Percentiles rank a stretch among this genome's conserved stretches.
These are phyloP conservation scores for Poeciliopsis occidentalis DNA, from an alignment of 2,113 vertebrate genomes.

Conservation along the genomic window DNA sequence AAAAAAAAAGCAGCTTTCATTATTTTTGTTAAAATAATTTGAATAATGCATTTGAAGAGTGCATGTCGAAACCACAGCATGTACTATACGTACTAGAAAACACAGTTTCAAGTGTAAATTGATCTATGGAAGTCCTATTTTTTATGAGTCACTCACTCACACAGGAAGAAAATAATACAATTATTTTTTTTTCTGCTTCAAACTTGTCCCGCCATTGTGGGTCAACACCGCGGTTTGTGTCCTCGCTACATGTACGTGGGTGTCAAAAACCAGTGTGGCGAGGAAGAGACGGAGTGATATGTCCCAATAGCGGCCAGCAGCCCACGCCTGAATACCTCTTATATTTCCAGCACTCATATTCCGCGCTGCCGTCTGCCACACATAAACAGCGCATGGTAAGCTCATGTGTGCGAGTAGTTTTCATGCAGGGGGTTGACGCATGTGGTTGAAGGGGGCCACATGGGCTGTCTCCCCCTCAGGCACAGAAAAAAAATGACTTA, in stretches of 20 bases:
- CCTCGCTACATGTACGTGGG: conserved; percentile 62
- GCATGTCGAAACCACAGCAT: background rate
- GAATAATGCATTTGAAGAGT: too few species aligned
- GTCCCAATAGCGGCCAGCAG: conserved; percentile 51
- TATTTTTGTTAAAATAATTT: too few species aligned
- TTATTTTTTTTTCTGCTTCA: conserved; percentile 18
- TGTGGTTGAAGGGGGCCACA: conserved; percentile 42
- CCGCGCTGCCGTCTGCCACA: conserved; percentile 26
- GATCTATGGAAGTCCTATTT: background rate
- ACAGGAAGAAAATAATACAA: conserved; percentile 16
- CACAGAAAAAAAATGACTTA: conserved; percentile 66
- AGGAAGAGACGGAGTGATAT: conserved; percentile 56
- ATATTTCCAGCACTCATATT: conserved; percentile 45
- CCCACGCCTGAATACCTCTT: conserved; percentile 61
- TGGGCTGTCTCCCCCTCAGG: conserved; percentile 61
- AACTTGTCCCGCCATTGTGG: conserved; percentile 32
- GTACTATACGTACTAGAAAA: background rate
- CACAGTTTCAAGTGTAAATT: background rate
- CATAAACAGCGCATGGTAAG: conserved; percentile 39
- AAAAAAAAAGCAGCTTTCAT: background rate
- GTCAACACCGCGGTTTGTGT: conserved; percentile 20
- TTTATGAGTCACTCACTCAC: conserved; percentile 2
- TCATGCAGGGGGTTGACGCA: conserved; percentile 19
- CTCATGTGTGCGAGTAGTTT: conserved; percentile 22
- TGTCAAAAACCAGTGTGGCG: conserved; percentile 38